These are phyloP conservation scores for Dugesia japonica DNA, from an alignment of 2,888 invertebrate genomes.

Conservation along the genomic window DNA sequence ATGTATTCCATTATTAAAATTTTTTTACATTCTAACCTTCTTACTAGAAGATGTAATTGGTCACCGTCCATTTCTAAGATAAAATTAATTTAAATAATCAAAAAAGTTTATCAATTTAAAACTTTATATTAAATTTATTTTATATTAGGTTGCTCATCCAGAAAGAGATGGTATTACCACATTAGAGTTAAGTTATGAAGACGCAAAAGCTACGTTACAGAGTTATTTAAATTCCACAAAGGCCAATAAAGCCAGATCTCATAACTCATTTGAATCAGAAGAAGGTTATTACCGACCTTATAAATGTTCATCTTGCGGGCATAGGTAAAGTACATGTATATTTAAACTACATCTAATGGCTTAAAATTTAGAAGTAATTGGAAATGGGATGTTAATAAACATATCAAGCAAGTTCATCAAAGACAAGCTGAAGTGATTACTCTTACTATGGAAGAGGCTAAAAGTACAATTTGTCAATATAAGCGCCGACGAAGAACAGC, in stretches of 20 bases:
- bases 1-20: too few species aligned
- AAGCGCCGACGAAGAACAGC: constrained; percentile 29
- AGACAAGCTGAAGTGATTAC: constrained; percentile 37
- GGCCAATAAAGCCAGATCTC: constrained; percentile 4
- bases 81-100: too few species aligned
- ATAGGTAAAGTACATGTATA: constrained; percentile 9
- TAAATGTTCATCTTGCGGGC: constrained; percentile 70
- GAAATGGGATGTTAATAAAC: constrained; percentile 89
- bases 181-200: constrained; percentile 41
- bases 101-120: too few species aligned
- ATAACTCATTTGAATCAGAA: constrained; percentile 16
- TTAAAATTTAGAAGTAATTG: constrained; percentile 71
- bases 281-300: constrained; percentile 57
- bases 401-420: constrained; percentile 56
- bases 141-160: constrained; percentile 38
- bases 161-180: constrained; percentile 38
- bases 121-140: too few species aligned
- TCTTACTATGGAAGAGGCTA: constrained; percentile 39
- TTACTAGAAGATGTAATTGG: too few species aligned
- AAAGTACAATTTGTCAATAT: constrained; percentile 39
- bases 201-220: constrained; percentile 41
- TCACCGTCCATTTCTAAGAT: too few species aligned
- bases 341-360: too few species aligned
- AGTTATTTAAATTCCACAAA: constrained; percentile 26
- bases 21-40: too few species aligned